These are phyloP conservation scores for Puntigrus tetrazona DNA, from an alignment of 2,113 vertebrate genomes.

Conservation along the genomic window DNA sequence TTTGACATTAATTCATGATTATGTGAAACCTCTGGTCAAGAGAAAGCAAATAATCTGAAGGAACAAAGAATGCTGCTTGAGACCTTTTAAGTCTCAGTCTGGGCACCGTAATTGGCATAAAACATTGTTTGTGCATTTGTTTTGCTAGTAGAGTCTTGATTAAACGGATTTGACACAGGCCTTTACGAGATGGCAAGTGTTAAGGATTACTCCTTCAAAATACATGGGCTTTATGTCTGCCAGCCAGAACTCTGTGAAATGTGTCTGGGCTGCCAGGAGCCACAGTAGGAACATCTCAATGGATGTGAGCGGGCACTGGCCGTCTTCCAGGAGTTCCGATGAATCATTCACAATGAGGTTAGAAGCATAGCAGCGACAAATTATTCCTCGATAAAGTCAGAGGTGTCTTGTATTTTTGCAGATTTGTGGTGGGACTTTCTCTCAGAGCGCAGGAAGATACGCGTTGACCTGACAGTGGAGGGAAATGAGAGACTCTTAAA, in stretches of 20 bases:
- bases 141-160: slow-evolving; percentile 11
- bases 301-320: slow-evolving; percentile 53
- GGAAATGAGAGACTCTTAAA: slow-evolving; percentile 34
- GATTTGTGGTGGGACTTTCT: slow-evolving; percentile 44
- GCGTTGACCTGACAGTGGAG: slow-evolving; percentile 3
- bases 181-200: slow-evolving; percentile 36
- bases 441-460: slow-evolving; percentile 19
- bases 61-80: neutral
- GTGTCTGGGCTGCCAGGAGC: slow-evolving; percentile 51
- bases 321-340: slow-evolving; percentile 56
- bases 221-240: slow-evolving; percentile 46
- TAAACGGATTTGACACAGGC: slow-evolving; percentile 42
- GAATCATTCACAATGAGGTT: slow-evolving; percentile 62
- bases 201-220: slow-evolving; percentile 43
- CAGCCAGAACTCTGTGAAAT: slow-evolving; percentile 25
- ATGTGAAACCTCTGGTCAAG: slow-evolving; percentile 13
- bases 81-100: neutral
- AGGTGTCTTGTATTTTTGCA: slow-evolving; percentile 18
- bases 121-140: slow-evolving; percentile 9
- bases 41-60: slow-evolving; percentile 9
- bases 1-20: slow-evolving; percentile 35
- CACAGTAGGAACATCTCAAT: slow-evolving; percentile 45
- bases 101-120: neutral
- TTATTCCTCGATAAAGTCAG: slow-evolving; percentile 57
- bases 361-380: slow-evolving; percentile 64